Base-by-base conservation (phyloP, 1,140 invertebrate species). In the Drosophila mojavensis region DNA sequence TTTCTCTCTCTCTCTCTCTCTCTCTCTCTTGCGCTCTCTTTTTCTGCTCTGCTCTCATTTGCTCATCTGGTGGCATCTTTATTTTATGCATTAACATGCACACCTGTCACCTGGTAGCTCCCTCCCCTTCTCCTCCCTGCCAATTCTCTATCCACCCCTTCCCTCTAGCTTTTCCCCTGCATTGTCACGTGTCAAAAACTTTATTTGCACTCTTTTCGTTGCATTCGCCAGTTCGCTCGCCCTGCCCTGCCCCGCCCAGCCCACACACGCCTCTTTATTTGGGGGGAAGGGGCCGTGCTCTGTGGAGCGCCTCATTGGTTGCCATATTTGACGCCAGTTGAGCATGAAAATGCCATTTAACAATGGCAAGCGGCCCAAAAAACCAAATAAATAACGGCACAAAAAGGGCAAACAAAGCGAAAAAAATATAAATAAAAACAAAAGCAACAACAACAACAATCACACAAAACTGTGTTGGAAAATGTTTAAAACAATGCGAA, bases 331-430 rank as follows among this genome's bases (percentile, higher is more conserved):
- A 88, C 83, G 79, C 84, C 83, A 88, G 84, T 86, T 86, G 70
- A 86, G 83, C 83, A 88, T 88, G 83, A 88, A 88, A 88, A 83
- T 88, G 84, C 79, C 84, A 89, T 88, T 88, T 88, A 88, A 89
- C 84, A 83, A 82, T 78, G 79, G 76, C 72, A 55, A 68, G 62
- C 26, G 58, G 51, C 13, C 51, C 45, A 59, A 30, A 47, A 60
- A 71, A 71, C 11, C 73, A 80, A 80, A 88, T 89, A 88, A 89
- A 89, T 88, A 77, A 89, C 78, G 67, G 74, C 81, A 79, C 78
- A 47, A 47, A 74, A 88, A 68, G 50, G 47, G 67, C 55, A 61
- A 51, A 45, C 39, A 41, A 43, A 43, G 15, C 15, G 20, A 10
- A 60, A 62, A 50, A 60, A 56, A 26, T 20, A 17, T 56, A 17